Evolutionary conservation across 2,888 invertebrate genomes (phyloP).

Genomic region (Omphaloscelis lunosa): DNA sequence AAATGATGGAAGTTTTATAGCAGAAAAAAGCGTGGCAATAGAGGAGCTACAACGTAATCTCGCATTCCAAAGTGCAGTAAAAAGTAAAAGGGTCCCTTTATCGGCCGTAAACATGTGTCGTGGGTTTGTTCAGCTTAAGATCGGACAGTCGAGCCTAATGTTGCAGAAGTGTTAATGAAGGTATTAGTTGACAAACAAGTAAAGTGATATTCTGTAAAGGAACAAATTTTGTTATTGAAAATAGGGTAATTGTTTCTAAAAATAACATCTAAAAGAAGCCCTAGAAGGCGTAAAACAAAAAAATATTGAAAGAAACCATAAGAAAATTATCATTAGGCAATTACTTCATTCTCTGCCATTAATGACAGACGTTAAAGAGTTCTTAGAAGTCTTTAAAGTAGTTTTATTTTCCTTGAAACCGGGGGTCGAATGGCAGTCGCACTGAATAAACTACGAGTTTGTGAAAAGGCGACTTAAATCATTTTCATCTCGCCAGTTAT

Average conservation of each 20-base stretch:
- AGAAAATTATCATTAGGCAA: too few species aligned
- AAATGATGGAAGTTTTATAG: constrained; percentile 30
- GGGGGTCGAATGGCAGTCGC: not conserved
- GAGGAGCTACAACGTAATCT: constrained; percentile 65
- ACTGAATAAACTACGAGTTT: not conserved
- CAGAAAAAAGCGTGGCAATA: constrained; percentile 44
- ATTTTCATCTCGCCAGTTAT: not conserved
- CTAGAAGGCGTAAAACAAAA: too few species aligned
- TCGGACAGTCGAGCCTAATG: not conserved
- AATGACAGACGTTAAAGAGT: too few species aligned
- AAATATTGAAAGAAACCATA: too few species aligned
- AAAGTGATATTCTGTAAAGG: not conserved
- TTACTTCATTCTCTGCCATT: too few species aligned
- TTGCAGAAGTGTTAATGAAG: constrained; percentile 4
- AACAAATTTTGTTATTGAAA: too few species aligned
- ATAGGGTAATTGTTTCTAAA: too few species aligned
- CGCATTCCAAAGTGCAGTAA: constrained; percentile 61
- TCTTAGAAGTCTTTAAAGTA: too few species aligned
- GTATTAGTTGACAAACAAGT: not conserved
- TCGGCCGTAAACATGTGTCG: constrained; percentile 70
- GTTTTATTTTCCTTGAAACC: not conserved
- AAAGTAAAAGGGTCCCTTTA: constrained; percentile 72
- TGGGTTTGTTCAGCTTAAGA: constrained; percentile 53
- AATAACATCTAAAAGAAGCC: too few species aligned
- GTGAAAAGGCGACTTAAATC: not conserved